phyloP scores from a whole-genome alignment of 92 coral and sea anemone genomes.

The Paragorgia papillata region DNA sequence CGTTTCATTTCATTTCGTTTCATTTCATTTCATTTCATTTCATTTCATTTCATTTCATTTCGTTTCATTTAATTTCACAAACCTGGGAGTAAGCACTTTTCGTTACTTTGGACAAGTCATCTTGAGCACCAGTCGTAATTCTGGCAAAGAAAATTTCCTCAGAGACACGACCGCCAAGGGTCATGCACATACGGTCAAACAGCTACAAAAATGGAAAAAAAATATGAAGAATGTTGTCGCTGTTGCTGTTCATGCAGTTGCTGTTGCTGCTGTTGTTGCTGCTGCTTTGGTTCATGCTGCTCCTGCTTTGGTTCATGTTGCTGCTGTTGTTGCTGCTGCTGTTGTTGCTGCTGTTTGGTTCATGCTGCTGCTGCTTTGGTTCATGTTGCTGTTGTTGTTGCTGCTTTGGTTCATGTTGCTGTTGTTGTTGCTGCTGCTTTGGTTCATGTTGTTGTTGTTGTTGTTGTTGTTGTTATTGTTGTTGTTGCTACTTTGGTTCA shows the following conservation, averaged over 20 bases:
- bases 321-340: too few species aligned
- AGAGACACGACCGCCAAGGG: conserved; percentile 97
- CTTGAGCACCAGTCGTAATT: conserved; percentile 99
- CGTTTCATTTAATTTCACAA: conserved; percentile 13
- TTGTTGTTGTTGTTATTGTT: too few species aligned
- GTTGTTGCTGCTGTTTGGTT: not conserved
- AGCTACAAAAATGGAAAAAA: conserved; percentile 55
- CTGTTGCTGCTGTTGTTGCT: not conserved
- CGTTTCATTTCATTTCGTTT: too few species aligned
- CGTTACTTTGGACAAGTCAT: conserved; percentile 95
- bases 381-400: not conserved
- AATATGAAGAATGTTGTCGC: not conserved
- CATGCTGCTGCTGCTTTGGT: not conserved
- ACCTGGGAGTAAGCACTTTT: conserved; percentile 99
- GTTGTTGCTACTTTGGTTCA: too few species aligned
- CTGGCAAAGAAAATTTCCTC: conserved; percentile 95
- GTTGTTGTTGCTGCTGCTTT: not conserved
- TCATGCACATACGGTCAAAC: conserved; percentile 98
- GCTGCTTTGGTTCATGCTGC: not conserved
- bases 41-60: too few species aligned
- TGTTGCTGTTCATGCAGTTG: not conserved
- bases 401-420: not conserved
- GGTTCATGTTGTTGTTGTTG: not conserved
- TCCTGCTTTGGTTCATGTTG: not conserved
- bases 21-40: too few species aligned